These are phyloP conservation scores for Sakesphorus luctuosus DNA, from an alignment of 2,113 vertebrate genomes.

Conservation along the genomic window DNA sequence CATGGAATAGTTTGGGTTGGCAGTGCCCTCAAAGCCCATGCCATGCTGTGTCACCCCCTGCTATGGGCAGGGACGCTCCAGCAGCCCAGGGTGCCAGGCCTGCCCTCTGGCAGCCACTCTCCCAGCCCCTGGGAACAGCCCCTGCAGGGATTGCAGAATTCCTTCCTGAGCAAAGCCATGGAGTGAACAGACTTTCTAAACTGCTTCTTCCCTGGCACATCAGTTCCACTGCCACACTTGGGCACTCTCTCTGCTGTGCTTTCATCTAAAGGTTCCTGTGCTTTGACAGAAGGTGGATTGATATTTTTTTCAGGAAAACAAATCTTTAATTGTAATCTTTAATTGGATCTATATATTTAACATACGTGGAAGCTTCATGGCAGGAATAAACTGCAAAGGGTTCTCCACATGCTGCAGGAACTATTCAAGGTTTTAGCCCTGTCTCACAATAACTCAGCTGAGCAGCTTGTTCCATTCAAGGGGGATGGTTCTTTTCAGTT, in stretches of 20 bases:
- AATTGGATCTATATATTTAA: not conserved
- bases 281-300: not conserved
- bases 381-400: not conserved
- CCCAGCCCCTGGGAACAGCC: too few relatives aligned
- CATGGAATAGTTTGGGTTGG: not conserved
- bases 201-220: not conserved
- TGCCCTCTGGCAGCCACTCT: not conserved
- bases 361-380: not conserved
- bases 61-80: not conserved
- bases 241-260: not conserved
- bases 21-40: not conserved
- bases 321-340: not conserved
- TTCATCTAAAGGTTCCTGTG: not conserved
- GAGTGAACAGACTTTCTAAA: not conserved
- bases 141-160: not conserved
- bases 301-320: not conserved
- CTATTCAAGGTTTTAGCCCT: not conserved
- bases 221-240: not conserved
- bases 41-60: not conserved
- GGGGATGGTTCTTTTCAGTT: not conserved
- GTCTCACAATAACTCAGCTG: not conserved
- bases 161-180: not conserved
- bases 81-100: not conserved
- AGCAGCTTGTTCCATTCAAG: not conserved
- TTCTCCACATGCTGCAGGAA: not conserved